A percentile compares a stretch with the other conserved stretches of the same genome.
Evolutionary conservation across 1,140 invertebrate species (phyloP).

Genomic region (Philopotamus ludificatus): DNA sequence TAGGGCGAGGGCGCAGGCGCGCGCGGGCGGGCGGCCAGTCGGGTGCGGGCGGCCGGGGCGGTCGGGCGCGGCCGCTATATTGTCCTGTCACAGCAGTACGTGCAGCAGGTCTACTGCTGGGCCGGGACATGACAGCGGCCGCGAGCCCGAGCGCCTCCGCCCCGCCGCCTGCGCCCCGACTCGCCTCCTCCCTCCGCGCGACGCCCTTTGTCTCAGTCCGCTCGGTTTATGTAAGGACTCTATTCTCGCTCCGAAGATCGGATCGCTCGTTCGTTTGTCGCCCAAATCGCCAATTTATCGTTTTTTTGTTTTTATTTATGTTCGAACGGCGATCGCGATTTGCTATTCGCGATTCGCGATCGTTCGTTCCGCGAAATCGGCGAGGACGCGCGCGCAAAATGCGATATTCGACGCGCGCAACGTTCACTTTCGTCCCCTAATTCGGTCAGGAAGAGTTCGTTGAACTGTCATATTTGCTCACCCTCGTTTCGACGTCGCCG

Average conservation of each 20-base stretch:
- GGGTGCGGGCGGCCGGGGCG: constrained; percentile 35
- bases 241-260: too few relatives aligned
- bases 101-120: constrained; percentile 73
- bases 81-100: constrained; percentile 94
- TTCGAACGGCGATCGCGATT: not conserved
- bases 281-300: too few relatives aligned
- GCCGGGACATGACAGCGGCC: constrained; percentile 77
- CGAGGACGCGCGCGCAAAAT: too few relatives aligned
- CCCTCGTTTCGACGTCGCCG: too few relatives aligned
- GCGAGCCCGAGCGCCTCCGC: constrained; percentile 37
- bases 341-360: not conserved
- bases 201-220: too few relatives aligned
- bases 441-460: constrained; percentile 18
- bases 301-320: too few relatives aligned
- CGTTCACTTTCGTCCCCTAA: not conserved
- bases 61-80: constrained; percentile 68
- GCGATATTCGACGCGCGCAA: too few relatives aligned
- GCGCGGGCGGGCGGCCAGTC: not conserved
- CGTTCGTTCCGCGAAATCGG: too few relatives aligned
- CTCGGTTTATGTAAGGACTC: too few relatives aligned
- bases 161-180: not conserved
- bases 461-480: not conserved
- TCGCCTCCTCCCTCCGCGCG: not conserved
- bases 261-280: too few relatives aligned
- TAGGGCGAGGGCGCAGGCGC: not conserved